phyloP scores from a whole-genome alignment of 1,140 invertebrate genomes.

The Alviniconcha marisindica region DNA sequence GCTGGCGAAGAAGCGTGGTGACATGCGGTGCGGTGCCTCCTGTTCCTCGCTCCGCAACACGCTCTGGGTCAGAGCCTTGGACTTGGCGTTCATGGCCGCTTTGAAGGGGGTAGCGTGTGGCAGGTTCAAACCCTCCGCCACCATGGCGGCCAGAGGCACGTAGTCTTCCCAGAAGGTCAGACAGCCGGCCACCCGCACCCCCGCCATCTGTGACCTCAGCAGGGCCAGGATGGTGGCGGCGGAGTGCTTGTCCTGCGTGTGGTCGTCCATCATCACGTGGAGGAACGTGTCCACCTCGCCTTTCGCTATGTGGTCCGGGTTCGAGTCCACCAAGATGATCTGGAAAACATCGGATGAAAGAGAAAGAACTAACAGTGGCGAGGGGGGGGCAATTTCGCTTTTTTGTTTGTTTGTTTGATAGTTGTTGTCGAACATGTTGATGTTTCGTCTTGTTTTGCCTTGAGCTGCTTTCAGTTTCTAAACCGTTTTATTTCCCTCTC shows the following conservation, averaged over 20 bases:
- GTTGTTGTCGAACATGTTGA: too few species aligned
- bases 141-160: constrained; percentile 30
- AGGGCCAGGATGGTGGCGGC: constrained; percentile 32
- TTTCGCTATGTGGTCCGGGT: constrained; percentile 30
- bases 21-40: constrained; percentile 55
- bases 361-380: too few species aligned
- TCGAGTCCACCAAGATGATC: constrained; percentile 56
- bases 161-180: constrained; percentile 45
- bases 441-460: too few species aligned
- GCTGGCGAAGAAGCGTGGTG: constrained; percentile 1
- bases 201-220: background rate
- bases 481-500: too few species aligned
- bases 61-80: constrained; percentile 54
- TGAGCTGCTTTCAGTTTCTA: too few species aligned
- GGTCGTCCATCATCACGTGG: constrained; percentile 41
- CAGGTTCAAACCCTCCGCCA: constrained; percentile 21
- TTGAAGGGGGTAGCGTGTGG: background rate
- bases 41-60: constrained; percentile 29
- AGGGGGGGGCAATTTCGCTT: too few species aligned
- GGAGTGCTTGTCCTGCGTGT: constrained; percentile 41
- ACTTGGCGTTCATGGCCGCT: constrained; percentile 54
- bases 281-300: constrained; percentile 39
- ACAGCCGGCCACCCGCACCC: constrained; percentile 34
- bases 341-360: constrained; percentile 38
- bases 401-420: too few species aligned